Conservation (phyloP, 2,113 vertebrate genomes). For the Octodon degus region DNA sequence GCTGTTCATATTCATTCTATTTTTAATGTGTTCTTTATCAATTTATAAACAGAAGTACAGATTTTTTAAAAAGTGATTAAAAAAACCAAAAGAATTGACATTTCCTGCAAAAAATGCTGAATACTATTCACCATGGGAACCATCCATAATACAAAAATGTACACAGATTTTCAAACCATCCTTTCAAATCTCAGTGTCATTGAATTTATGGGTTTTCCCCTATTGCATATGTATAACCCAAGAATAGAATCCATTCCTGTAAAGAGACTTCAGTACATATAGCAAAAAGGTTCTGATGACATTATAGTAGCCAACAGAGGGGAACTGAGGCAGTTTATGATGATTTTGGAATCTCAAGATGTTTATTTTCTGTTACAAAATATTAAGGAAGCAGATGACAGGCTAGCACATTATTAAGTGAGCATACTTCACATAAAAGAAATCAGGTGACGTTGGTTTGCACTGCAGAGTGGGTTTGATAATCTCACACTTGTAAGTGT, state of each 20-base stretch:
- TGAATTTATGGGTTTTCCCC: slow-evolving; percentile 33
- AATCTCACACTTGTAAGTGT: slow-evolving; percentile 4
- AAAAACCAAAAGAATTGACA: slow-evolving; percentile 50
- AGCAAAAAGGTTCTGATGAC: slow-evolving; percentile 54
- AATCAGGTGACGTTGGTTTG: slow-evolving; percentile 48
- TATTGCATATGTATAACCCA: slow-evolving; percentile 51
- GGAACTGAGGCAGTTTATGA: slow-evolving; percentile 26
- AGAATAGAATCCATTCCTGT: slow-evolving; percentile 27
- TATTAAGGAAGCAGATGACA: slow-evolving; percentile 71
- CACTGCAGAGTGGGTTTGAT: slow-evolving; percentile 6
- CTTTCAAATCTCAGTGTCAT: slow-evolving; percentile 31
- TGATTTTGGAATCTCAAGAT: slow-evolving; percentile 66
- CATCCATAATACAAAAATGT: slow-evolving; percentile 44
- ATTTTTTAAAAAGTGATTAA: slow-evolving; percentile 23
- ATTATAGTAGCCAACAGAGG: slow-evolving; percentile 37
- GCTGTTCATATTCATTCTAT: slow-evolving; percentile 66
- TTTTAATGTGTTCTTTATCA: slow-evolving; percentile 74
- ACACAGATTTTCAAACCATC: slow-evolving; percentile 37
- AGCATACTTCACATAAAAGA: slow-evolving; percentile 1
- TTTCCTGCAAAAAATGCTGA: slow-evolving; percentile 45
- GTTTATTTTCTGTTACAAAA: slow-evolving; percentile 70
- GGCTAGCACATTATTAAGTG: slow-evolving; percentile 56
- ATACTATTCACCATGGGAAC: slow-evolving; percentile 36
- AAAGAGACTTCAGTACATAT: slow-evolving; percentile 3
- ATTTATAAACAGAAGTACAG: slow-evolving; percentile 69